Base-by-base conservation (phyloP, 2,113 vertebrate genomes). In the Lamprologus tigripictilis region DNA sequence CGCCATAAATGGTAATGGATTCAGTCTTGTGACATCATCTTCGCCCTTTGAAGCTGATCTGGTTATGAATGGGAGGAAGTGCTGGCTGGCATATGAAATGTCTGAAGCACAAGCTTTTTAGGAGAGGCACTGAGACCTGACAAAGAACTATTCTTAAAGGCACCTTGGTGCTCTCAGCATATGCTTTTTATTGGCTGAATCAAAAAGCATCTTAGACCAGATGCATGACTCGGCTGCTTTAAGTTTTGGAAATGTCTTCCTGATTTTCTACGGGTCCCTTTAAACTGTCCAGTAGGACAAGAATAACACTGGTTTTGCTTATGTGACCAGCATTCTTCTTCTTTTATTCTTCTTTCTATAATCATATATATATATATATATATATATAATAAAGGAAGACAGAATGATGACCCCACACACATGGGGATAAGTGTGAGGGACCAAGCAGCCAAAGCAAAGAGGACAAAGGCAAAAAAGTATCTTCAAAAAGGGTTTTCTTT, bases 161-260 rank as follows among this genome's bases (percentile, higher is more conserved):
- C 55, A 54, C 35, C 47, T 9, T 3, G 9, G n/a, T 53, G 54
- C 42, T 76, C 33, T 83, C 66, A 88, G 61, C 45, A 80, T 79
- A 40, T 61, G 85, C 7, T 58, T 87, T 92, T 79, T 84, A 82
- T 73, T 21, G 45, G 23, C 53, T 23, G 4, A 45, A 58, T 90
- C 21, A 61, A 82, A 90, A 76, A 42, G 51, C 73, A 21, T 81
- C 35, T 45, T 16, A 6, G 31, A 51, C 26, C 35, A 16, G 23
- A 78, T 40, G 76, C 55, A 63, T 42, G 61, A 45, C 49, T 55
- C 3, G 2, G 57, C 19, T 45, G 23, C 16, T 81, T 82, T 16
- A 49, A 42, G 9, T 26, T 71, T 71, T 68, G 13, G 26, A 47
- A 54, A 89, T 57, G n/a, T 47, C 33, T 31, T 45, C 33, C 7